Evolutionary conservation across 2,797 vertebrate genomes (phyloP).

Genomic region (Sparus aurata): DNA sequence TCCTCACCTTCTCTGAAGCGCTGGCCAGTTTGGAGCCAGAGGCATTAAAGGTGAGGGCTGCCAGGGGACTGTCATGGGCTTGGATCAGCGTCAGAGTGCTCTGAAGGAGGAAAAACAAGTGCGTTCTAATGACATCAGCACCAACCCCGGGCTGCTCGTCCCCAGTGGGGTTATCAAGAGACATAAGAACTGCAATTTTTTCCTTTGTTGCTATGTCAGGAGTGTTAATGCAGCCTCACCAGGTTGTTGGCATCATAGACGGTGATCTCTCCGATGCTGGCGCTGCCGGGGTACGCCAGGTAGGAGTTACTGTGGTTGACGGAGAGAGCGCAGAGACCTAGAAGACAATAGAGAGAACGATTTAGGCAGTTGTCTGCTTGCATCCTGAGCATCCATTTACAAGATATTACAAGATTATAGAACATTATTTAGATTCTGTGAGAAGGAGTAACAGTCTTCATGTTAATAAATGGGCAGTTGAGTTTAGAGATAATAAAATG

Average conservation of each 20-base stretch:
- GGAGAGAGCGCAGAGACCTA: constrained; percentile 95
- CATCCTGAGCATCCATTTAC: too few species aligned
- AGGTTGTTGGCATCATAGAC: constrained; percentile 94
- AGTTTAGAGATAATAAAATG: background rate
- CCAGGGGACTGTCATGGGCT: constrained; percentile 93
- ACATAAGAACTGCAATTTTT: background rate
- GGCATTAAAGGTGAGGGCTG: constrained; percentile 91
- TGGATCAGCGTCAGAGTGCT: constrained; percentile 90
- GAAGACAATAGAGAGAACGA: background rate
- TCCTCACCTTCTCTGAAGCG: constrained; percentile 91
- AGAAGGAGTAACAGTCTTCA: background rate
- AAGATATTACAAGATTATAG: too few species aligned
- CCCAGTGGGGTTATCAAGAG: background rate
- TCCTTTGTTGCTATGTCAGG: background rate
- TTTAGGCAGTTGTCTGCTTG: background rate
- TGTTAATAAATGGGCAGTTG: background rate
- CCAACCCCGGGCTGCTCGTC: constrained; percentile 4
- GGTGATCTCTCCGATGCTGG: constrained; percentile 91
- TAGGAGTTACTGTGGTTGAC: constrained; percentile 95
- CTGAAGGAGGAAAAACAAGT: constrained; percentile 73
- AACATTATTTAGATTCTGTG: background rate
- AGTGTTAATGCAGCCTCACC: constrained; percentile 83
- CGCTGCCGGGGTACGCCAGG: constrained; percentile 93
- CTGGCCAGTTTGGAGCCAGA: constrained; percentile 92
- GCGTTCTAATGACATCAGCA: constrained; percentile 22